These are phyloP conservation scores for Trichopria drosophilae DNA, from an alignment of 2,888 invertebrate species.

Conservation along the genomic window DNA sequence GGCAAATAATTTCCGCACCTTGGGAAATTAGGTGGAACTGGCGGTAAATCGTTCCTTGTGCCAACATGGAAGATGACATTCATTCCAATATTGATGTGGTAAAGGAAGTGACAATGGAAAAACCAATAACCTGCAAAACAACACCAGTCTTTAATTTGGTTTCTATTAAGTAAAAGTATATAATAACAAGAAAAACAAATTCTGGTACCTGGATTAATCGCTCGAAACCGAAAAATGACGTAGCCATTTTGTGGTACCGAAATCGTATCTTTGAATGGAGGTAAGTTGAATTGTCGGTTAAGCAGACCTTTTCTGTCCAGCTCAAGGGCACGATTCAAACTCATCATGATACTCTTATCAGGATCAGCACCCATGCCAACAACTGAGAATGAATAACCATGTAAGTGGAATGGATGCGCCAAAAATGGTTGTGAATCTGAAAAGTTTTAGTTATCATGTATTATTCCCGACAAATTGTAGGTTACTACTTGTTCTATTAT, in stretches of 20 bases:
- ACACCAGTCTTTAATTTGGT: conserved; percentile 3
- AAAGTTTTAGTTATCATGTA: too few relatives aligned
- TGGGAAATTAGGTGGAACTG: conserved; percentile 82
- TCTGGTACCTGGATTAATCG: conserved; percentile 78
- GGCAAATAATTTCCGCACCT: conserved; percentile 84
- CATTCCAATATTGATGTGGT: conserved; percentile 94
- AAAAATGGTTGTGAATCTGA: conserved; percentile 87
- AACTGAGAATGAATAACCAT: conserved; percentile 85
- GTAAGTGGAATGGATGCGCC: conserved; percentile 92
- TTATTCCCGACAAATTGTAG: conserved; percentile 8
- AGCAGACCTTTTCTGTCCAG: conserved; percentile 84
- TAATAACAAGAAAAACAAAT: neutral
- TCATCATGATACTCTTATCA: conserved; percentile 79
- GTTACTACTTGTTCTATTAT: too few relatives aligned
- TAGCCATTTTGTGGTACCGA: conserved; percentile 95
- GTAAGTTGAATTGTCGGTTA: conserved; percentile 82
- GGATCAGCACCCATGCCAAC: conserved; percentile 89
- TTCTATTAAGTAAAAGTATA: neutral
- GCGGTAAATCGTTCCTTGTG: conserved; percentile 79
- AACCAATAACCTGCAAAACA: conserved; percentile 76
- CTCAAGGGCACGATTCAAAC: conserved; percentile 84
- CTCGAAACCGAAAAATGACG: conserved; percentile 86
- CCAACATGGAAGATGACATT: conserved; percentile 86
- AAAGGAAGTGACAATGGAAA: conserved; percentile 92
- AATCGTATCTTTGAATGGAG: conserved; percentile 88